Percentiles rank a stretch among this genome's conserved stretches.
Evolutionary conservation across 2,888 invertebrate species (phyloP).

Genomic region (Drosophila hamatofila): DNA sequence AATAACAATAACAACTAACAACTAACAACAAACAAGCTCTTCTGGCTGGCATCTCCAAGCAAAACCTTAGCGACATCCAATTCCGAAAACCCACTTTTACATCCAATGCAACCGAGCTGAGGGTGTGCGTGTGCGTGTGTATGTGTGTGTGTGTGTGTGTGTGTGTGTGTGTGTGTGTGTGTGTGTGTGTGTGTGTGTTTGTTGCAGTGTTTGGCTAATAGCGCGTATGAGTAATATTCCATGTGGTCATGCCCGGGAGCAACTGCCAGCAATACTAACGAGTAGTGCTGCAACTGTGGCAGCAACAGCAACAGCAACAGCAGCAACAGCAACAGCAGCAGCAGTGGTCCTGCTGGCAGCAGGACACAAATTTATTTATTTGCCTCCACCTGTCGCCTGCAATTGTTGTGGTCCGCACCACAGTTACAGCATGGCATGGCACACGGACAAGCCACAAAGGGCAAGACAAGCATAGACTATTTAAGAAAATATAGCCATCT

Average conservation of each 20-base stretch:
- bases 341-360: constrained; percentile 3
- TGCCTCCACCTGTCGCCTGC: constrained; percentile 60
- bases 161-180: constrained; percentile 11
- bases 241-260: constrained; percentile 57
- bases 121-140: constrained; percentile 8
- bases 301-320: constrained; percentile 16
- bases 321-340: not conserved
- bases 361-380: constrained; percentile 54
- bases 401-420: constrained; percentile 40
- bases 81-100: constrained; percentile 41
- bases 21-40: constrained; percentile 23
- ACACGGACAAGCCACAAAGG: constrained; percentile 8
- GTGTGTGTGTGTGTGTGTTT: constrained; percentile 26
- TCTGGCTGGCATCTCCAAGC: constrained; percentile 44
- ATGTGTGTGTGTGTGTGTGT: constrained; percentile 25
- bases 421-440: constrained; percentile 9
- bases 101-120: constrained; percentile 24
- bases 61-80: constrained; percentile 60
- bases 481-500: constrained; percentile 7
- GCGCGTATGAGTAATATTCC: constrained; percentile 65
- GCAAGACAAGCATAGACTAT: not conserved
- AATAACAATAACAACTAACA: constrained; percentile 14
- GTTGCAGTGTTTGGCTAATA: constrained; percentile 50
- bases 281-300: constrained; percentile 43
- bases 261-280: constrained; percentile 54